Conservation (phyloP, 2,888 invertebrate genomes). For the Troides helena region DNA sequence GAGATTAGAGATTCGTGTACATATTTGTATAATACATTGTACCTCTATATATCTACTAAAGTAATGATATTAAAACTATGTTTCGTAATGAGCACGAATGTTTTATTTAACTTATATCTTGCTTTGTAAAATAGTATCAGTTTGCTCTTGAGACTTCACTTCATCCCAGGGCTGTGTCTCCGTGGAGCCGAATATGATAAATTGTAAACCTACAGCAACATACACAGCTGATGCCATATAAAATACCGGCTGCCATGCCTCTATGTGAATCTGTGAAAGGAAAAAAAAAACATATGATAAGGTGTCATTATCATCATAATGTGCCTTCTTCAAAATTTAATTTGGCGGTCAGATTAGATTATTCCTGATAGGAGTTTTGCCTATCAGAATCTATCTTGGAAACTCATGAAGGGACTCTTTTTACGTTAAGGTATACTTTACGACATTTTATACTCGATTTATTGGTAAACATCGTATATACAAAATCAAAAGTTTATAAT, state of each 20-base stretch:
- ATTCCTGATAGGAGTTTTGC: too few relatives aligned
- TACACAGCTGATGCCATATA: conserved; percentile 82
- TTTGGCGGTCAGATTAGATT: too few relatives aligned
- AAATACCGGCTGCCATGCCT: conserved; percentile 83
- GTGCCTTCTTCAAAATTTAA: too few relatives aligned
- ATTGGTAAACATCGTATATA: too few relatives aligned
- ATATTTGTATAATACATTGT: conserved; percentile 69
- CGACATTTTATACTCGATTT: too few relatives aligned
- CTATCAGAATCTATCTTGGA: too few relatives aligned
- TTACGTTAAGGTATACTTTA: too few relatives aligned
- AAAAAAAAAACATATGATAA: neutral
- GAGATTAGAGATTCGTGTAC: conserved; percentile 52
- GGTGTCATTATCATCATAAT: too few relatives aligned
- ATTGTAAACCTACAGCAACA: conserved; percentile 80
- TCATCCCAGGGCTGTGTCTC: conserved; percentile 64
- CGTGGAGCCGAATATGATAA: conserved; percentile 82
- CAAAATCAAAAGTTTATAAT: too few relatives aligned
- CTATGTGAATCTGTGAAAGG: conserved; percentile 78
- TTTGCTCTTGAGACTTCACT: conserved; percentile 12
- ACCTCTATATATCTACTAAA: conserved; percentile 62
- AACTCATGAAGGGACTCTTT: too few relatives aligned
- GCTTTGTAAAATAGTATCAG: conserved; percentile 12
- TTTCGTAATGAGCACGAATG: conserved; percentile 46
- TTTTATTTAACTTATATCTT: conserved; percentile 17
- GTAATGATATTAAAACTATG: conserved; percentile 61